Evolutionary conservation across 2,888 invertebrate species (phyloP), one percentile per base, ranked within the genome.

Genomic region (Leucoptera coffeella): DNA sequence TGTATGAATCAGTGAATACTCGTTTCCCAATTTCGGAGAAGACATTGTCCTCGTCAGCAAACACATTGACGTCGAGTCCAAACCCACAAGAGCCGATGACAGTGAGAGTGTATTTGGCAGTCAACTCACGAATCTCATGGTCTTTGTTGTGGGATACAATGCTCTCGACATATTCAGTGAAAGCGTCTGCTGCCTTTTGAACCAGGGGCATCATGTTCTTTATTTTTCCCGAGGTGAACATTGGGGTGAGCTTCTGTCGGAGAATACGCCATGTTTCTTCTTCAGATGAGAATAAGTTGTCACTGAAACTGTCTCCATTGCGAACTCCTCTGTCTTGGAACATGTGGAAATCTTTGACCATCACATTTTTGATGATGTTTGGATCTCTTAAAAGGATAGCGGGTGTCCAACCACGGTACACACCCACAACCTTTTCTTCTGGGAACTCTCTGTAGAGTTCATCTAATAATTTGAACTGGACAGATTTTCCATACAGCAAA

Each of bases 211-310:
- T 24, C 29, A 28, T 32, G 2, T 17, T 12, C 22, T 32, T 32
- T 2, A 32, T 12, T 12, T 29, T 31, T 12, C 27, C 29, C 4
- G 27, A 22, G 9, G 31, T 29, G 22, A 31, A 31, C 13, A 27
- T 23, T 4, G 27, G 29, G 7, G 29, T 27, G 11, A 31, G 13
- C 21, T 26, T 23, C 3, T 27, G 22, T 25, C 31, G 12, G 12
- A 32, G 15, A 10, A 25, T 17, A 14, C 23, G 15, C 31, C 31
- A 32, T 6, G 24, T 14, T 6, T 28, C 29, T 17, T 17, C 31
- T 19, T 30, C 30, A 6, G 26, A 25, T 14, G 22, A 11, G 19
- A 30, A 30, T 11, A 30, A 15, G 19, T 30, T 30, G 14, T 25
- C 17, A 10, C 14, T 14, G 14, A 30, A 19, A 2, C 19, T 25